Evolutionary conservation across 2,888 invertebrate genomes (phyloP).

Genomic region (Camptogramma bilineatum): DNA sequence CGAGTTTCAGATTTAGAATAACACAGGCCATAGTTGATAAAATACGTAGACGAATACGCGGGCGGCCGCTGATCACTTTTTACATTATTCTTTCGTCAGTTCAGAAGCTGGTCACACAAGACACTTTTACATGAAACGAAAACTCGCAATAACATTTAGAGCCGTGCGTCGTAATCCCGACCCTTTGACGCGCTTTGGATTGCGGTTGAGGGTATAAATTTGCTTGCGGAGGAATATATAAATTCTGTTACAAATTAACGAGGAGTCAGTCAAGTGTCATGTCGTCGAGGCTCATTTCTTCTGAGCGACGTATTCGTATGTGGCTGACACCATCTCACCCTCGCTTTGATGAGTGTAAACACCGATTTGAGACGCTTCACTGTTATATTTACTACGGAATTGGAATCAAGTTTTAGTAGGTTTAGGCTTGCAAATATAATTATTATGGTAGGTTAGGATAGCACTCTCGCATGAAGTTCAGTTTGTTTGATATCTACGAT

Average conservation of each 20-base stretch:
- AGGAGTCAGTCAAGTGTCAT: slow-evolving; percentile 79
- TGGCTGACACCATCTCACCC: slow-evolving; percentile 53
- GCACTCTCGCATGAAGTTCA: neutral
- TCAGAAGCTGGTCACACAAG: slow-evolving; percentile 52
- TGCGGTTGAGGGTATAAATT: slow-evolving; percentile 60
- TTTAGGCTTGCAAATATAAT: slow-evolving; percentile 10
- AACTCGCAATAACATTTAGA: slow-evolving; percentile 64
- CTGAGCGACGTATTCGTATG: slow-evolving; percentile 60
- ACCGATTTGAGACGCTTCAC: slow-evolving; percentile 47
- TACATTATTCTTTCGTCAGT: slow-evolving; percentile 51
- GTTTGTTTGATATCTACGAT: neutral
- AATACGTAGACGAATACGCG: too few species aligned
- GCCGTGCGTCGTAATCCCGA: slow-evolving; percentile 57
- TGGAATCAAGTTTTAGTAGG: slow-evolving; percentile 18
- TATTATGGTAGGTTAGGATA: slow-evolving; percentile 1
- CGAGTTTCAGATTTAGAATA: too few species aligned
- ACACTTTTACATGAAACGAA: slow-evolving; percentile 73
- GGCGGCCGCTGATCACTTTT: too few species aligned
- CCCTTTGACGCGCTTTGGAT: slow-evolving; percentile 48
- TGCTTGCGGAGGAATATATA: slow-evolving; percentile 56
- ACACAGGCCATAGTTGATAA: too few species aligned
- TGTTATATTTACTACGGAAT: slow-evolving; percentile 34
- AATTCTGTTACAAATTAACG: slow-evolving; percentile 79
- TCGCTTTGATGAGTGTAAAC: slow-evolving; percentile 58
- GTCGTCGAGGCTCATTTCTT: slow-evolving; percentile 62